These are phyloP conservation scores for Melanostoma mellinum DNA, from an alignment of 2,888 invertebrate genomes.

Conservation along the genomic window DNA sequence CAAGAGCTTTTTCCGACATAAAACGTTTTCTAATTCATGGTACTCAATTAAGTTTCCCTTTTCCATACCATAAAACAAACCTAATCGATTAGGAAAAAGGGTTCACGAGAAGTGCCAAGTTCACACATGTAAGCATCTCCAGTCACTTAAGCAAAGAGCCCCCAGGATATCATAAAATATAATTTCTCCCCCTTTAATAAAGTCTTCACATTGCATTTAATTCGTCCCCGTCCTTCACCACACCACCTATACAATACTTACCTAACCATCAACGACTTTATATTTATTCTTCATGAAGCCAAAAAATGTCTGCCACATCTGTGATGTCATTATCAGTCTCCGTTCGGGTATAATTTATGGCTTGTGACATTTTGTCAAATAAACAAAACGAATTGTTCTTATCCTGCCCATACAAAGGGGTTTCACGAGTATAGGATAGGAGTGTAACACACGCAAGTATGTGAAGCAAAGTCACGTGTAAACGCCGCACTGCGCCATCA, in stretches of 20 bases:
- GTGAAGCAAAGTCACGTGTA: conserved; percentile 43
- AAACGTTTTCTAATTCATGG: conserved; percentile 5
- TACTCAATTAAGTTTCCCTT: conserved; percentile 19
- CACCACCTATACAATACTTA: neutral
- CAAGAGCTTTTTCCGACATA: neutral
- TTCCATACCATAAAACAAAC: conserved; percentile 16
- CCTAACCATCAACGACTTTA: conserved; percentile 15
- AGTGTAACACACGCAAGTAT: conserved; percentile 1
- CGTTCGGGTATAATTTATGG: conserved; percentile 68
- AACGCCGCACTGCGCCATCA: conserved; percentile 25
- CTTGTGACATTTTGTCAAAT: conserved; percentile 68
- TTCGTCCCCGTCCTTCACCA: conserved; percentile 50
- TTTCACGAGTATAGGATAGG: neutral
- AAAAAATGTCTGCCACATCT: conserved; percentile 66
- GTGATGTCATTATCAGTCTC: conserved; percentile 71
- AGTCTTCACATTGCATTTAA: conserved; percentile 49
- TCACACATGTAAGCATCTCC: conserved; percentile 35
- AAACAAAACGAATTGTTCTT: conserved; percentile 55
- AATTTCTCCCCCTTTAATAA: conserved; percentile 21
- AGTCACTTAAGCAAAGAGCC: conserved; percentile 13
- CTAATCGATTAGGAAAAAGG: conserved; percentile 55
- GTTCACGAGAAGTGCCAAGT: conserved; percentile 21
- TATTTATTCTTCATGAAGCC: conserved; percentile 38
- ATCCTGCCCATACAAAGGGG: neutral
- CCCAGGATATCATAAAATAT: conserved; percentile 24